Evolutionary conservation across 2,797 vertebrate species (phyloP).

Genomic region (Glyptemys insculpta): DNA sequence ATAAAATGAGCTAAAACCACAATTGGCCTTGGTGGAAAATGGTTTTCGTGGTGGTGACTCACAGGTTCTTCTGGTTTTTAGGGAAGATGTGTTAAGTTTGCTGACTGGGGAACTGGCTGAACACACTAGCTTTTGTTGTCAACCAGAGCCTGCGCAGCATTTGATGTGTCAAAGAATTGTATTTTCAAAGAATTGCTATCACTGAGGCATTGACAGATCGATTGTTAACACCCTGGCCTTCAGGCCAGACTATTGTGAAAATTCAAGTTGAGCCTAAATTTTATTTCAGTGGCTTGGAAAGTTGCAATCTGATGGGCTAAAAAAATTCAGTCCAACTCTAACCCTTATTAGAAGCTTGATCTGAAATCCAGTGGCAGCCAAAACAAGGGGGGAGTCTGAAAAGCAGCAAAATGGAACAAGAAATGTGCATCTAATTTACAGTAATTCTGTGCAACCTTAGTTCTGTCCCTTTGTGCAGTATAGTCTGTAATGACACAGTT

Average conservation of each 20-base stretch:
- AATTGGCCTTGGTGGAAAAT: not conserved
- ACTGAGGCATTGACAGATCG: conserved; percentile 73
- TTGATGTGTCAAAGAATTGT: conserved; percentile 45
- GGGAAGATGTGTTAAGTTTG: not conserved
- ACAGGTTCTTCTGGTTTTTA: not conserved
- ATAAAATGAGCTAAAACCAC: not conserved
- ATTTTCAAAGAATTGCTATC: conserved; percentile 58
- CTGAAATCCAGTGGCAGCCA: conserved; percentile 60
- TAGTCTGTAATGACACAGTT: not conserved
- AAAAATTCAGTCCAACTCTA: conserved; percentile 54
- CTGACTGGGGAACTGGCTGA: conserved; percentile 21
- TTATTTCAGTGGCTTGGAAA: conserved; percentile 65
- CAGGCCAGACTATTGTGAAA: conserved; percentile 71
- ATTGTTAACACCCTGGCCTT: conserved; percentile 73
- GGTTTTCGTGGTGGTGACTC: conserved; percentile 39
- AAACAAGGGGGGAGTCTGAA: not conserved
- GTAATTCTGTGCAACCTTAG: conserved; percentile 61
- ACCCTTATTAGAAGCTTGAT: conserved; percentile 74
- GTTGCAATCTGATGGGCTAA: conserved; percentile 68
- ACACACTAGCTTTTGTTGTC: conserved; percentile 56
- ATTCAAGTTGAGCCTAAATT: conserved; percentile 71
- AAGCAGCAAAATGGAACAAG: conserved; percentile 59
- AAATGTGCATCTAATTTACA: conserved; percentile 74
- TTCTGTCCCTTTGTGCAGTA: conserved; percentile 6
- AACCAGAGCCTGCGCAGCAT: conserved; percentile 31